These are phyloP conservation scores for Silurus glanis DNA, from an alignment of 2,113 vertebrate genomes.

Conservation along the genomic window DNA sequence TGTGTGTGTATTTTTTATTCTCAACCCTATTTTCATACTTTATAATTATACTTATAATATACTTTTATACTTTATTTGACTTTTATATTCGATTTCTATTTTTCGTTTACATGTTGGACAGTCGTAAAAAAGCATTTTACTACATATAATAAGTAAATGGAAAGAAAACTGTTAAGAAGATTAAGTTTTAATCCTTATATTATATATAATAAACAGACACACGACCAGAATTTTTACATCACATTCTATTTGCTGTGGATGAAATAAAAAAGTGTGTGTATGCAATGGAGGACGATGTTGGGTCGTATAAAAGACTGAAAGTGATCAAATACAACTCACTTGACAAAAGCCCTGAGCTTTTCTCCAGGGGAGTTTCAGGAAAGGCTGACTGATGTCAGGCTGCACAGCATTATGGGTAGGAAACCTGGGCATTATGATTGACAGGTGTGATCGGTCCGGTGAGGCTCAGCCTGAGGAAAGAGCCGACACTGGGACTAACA, in stretches of 20 bases:
- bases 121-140: too few relatives aligned
- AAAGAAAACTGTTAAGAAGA: too few relatives aligned
- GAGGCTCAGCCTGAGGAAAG: constrained; percentile 54
- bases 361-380: neutral
- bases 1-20: too few relatives aligned
- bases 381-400: neutral
- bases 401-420: constrained; percentile 10
- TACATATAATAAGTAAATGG: too few relatives aligned
- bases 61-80: too few relatives aligned
- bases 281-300: neutral
- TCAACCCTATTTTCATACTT: too few relatives aligned
- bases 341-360: constrained; percentile 1
- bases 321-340: neutral
- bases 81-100: too few relatives aligned
- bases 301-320: neutral
- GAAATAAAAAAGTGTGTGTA: neutral
- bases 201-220: neutral
- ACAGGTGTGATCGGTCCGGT: constrained; percentile 8
- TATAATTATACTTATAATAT: too few relatives aligned
- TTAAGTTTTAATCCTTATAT: neutral
- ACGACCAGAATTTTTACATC: neutral
- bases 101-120: too few relatives aligned
- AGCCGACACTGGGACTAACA: constrained; percentile 72
- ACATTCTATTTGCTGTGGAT: too few relatives aligned
- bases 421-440: neutral